Base-by-base conservation (phyloP, 1,140 invertebrate genomes). In the Drosophila elegans region DNA sequence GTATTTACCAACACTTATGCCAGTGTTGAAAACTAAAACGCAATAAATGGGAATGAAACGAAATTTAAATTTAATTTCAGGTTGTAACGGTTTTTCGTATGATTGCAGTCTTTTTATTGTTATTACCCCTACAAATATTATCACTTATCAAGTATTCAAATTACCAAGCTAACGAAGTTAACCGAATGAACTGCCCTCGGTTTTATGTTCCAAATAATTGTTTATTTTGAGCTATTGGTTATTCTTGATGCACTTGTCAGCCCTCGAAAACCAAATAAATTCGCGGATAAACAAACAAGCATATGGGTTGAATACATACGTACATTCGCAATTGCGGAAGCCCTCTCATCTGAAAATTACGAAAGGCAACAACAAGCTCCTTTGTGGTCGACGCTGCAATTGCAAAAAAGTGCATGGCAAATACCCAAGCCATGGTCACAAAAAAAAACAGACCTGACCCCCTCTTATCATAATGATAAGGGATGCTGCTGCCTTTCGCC, bases 331-430 rank as follows among this genome's bases (percentile, higher is more conserved):
- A 49, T 6, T 32, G 9, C 42, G 27, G 4, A 38, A 16, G 45
- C 39, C 34, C 53, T 49, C 27, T 74, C 72, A 68, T 74, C 41
- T 68, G 80, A 64, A 80, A 63, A 72, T 74, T 51, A 51, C 82
- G 61, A 45, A 38, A 41, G 73, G 63, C 51, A 64, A 42, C 72
- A 71, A 54, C 60, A 75, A 57, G 54, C 66, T 60, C 48, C 62
- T 73, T 56, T 60, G 72, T 72, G 78, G 56, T 73, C 63, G 41
- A 44, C 55, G 45, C 66, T 46, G 60, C 61, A 73, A 46, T 72
- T 84, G 62, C 44, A 74, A 52, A 52, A 52, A 52, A 52, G 49
- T 52, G 77, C 61, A 71, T 89, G 68, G 74, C 66, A 60, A 86
- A 86, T 73, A 83, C 76, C 67, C 71, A 72, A 46, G 49, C 55